Base-by-base conservation (phyloP, 64 coral and sea anemone species). In the Acropora yongei region DNA sequence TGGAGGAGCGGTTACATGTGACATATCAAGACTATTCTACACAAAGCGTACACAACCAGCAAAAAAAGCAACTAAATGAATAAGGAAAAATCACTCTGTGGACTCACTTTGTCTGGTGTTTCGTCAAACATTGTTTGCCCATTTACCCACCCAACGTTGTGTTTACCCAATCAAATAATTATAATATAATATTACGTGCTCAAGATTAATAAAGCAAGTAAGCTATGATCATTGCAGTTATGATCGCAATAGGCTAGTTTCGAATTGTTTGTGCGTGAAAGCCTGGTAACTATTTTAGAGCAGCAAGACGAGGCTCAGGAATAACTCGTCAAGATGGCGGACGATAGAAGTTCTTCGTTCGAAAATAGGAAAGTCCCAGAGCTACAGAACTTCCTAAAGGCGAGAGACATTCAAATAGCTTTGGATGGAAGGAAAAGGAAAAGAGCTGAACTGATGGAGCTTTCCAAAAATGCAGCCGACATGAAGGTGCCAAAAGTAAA, bases 401-500 rank as follows among this genome's bases (percentile, higher is more conserved):
- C 18, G 5, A 74, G 71, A n/a, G 71, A 74, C 41, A 74, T 74
- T 74, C 71, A 74, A 74, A 74, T 43, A 44, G 5, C 74, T 40
- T 12, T 76, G 3, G 43, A 40, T 12, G 10, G 2, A 44, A 76
- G 9, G 40, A 76, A 4, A 44, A 43, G 40, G 40, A 76, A 44
- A 76, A 44, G 39, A 41, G 40, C 44, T 44, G 39, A 76, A 76
- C 39, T 76, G 40, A 39, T 76, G 10, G 39, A 76, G 40, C 74
- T 76, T 8, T 76, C 40, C 40, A 76, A 3, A 41, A 76, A 76
- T 43, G 74, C 74, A 12, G 74, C 74, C 65, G 74, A 44, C 42
- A 76, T 76, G 43, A 76, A 76, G 43, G 74, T 76, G 30, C 74
- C 74, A 76, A 76, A 76, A 76, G 2, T 43, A 76, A 68, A 68